Evolutionary conservation across 2,797 vertebrate species (phyloP).

Genomic region (Crocidura indochinensis): DNA sequence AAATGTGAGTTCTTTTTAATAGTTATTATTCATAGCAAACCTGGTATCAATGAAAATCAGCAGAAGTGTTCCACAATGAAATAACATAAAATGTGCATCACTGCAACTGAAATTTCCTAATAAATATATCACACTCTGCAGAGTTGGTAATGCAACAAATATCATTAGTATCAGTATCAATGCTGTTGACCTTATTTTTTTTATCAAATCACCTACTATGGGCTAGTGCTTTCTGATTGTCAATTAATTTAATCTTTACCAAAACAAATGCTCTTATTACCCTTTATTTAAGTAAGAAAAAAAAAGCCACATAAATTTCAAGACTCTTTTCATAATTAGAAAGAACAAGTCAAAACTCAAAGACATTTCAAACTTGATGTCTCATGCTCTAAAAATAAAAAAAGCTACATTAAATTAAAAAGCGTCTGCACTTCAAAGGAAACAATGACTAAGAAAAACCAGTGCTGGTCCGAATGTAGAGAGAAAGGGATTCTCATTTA

Average conservation of each 20-base stretch:
- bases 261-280: background rate
- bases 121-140: background rate
- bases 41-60: background rate
- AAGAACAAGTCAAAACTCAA: slow-evolving; percentile 13
- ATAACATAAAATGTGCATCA: background rate
- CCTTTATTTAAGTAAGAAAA: background rate
- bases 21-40: background rate
- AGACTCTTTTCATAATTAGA: background rate
- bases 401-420: too few relatives aligned
- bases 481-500: too few relatives aligned
- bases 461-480: too few relatives aligned
- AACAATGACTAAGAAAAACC: too few relatives aligned
- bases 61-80: background rate
- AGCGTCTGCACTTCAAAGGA: too few relatives aligned
- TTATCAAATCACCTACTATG: background rate
- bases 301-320: background rate
- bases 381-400: too few relatives aligned
- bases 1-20: background rate
- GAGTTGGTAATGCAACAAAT: background rate
- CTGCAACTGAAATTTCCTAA: background rate
- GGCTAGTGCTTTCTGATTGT: background rate
- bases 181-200: background rate
- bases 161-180: background rate
- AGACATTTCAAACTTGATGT: background rate
- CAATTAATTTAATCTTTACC: background rate